Conservation (phyloP, 2,113 vertebrate genomes). For the Bos indicus region DNA sequence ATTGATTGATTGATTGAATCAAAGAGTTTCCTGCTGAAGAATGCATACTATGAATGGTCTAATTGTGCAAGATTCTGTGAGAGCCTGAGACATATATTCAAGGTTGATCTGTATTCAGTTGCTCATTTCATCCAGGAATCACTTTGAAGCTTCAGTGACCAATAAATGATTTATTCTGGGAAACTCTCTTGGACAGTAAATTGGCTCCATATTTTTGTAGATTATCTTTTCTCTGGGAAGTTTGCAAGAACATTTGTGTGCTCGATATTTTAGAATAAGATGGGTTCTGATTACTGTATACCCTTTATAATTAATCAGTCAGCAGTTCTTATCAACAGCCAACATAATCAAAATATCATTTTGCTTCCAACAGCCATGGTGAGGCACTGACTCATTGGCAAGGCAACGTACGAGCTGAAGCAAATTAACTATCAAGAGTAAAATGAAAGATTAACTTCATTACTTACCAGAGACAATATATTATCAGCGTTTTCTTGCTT, state of each 20-base stretch:
- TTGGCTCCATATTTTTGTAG: background rate
- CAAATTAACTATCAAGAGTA: background rate
- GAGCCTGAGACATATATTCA: background rate
- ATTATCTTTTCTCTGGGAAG: background rate
- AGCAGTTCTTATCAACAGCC: conserved; percentile 29
- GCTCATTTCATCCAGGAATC: background rate
- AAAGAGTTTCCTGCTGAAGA: background rate
- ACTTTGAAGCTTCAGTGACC: conserved; percentile 7
- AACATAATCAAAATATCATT: conserved; percentile 51
- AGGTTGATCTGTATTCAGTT: background rate
- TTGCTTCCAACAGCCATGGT: conserved; percentile 25
- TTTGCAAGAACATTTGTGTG: background rate
- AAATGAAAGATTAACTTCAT: conserved; percentile 56
- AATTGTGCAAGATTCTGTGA: background rate
- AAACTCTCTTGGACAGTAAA: background rate
- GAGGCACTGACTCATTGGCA: conserved; percentile 36
- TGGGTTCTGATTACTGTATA: conserved; percentile 32
- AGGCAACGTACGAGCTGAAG: background rate
- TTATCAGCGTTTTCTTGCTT: conserved; percentile 59
- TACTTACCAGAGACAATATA: conserved; percentile 51
- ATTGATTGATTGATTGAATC: background rate
- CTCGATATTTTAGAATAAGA: conserved; percentile 6
- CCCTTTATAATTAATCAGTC: conserved; percentile 43
- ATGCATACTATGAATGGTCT: background rate
- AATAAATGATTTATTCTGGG: background rate